Percentiles rank a stretch among this genome's conserved stretches.
Evolutionary conservation across 1,140 invertebrate species (phyloP).

Genomic region (Megathymus violae): DNA sequence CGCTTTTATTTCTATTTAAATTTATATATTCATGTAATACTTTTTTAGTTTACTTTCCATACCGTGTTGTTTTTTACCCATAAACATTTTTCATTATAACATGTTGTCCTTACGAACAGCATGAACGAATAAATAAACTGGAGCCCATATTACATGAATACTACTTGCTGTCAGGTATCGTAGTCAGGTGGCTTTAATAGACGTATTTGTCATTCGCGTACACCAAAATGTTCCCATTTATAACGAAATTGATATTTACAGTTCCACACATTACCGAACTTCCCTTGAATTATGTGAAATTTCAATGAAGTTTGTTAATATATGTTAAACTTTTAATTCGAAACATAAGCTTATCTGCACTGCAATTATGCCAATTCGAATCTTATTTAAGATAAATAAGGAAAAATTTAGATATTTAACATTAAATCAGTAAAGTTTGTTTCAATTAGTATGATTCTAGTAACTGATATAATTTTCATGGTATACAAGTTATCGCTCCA

Average conservation of each 20-base stretch:
- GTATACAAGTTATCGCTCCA: too few relatives aligned
- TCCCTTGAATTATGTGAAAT: slow-evolving; percentile 40
- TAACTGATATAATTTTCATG: too few relatives aligned
- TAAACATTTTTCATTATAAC: not conserved
- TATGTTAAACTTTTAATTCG: slow-evolving; percentile 4
- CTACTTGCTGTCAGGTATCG: slow-evolving; percentile 56
- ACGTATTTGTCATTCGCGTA: slow-evolving; percentile 69
- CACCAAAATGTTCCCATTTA: slow-evolving; percentile 67
- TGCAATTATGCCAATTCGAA: too few relatives aligned
- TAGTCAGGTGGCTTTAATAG: slow-evolving; percentile 71
- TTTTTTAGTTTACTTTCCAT: slow-evolving; percentile 56
- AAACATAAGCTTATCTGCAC: too few relatives aligned
- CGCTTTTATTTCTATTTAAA: too few relatives aligned
- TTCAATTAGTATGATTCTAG: too few relatives aligned
- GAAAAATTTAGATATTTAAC: too few relatives aligned
- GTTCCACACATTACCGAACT: slow-evolving; percentile 53
- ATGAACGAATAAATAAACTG: slow-evolving; percentile 29
- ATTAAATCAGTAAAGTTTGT: too few relatives aligned
- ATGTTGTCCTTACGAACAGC: slow-evolving; percentile 16
- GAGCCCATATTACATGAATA: slow-evolving; percentile 45
- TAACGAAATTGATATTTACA: slow-evolving; percentile 66
- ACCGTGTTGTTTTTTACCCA: slow-evolving; percentile 41
- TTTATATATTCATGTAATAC: too few relatives aligned
- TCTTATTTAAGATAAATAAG: too few relatives aligned
- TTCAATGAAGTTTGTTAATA: slow-evolving; percentile 34